Percentiles rank a stretch among this genome's conserved stretches.
These are phyloP conservation scores for Notolepis coatsorum DNA, from an alignment of 2,797 vertebrate species.

Conservation along the genomic window DNA sequence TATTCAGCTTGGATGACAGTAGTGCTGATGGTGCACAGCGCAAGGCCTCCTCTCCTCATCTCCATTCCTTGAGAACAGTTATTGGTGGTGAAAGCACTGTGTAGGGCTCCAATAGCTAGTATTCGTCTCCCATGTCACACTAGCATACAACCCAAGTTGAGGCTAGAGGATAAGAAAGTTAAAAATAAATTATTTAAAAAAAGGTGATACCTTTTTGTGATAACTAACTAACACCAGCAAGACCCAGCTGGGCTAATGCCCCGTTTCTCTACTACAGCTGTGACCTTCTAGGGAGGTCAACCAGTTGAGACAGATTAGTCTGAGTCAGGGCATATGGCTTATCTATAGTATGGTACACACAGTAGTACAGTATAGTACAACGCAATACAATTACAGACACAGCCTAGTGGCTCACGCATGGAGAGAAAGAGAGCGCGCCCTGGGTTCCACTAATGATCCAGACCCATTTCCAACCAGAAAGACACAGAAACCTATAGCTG, in stretches of 20 bases:
- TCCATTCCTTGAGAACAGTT: not conserved
- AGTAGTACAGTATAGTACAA: slow-evolving; percentile 10
- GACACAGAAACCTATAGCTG: too few relatives aligned
- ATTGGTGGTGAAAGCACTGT: not conserved
- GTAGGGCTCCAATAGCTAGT: not conserved
- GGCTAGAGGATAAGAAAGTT: not conserved
- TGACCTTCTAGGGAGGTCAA: slow-evolving; percentile 51
- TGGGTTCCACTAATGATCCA: slow-evolving; percentile 26
- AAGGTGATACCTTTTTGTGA: too few relatives aligned
- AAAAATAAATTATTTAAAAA: not conserved
- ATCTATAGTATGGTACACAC: too few relatives aligned
- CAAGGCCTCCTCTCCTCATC: not conserved
- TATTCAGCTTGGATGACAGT: slow-evolving; percentile 21
- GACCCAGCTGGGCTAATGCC: not conserved
- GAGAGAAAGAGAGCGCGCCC: too few relatives aligned
- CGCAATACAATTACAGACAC: too few relatives aligned
- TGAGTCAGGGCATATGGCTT: slow-evolving; percentile 19
- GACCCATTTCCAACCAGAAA: slow-evolving; percentile 1
- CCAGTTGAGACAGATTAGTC: slow-evolving; percentile 25
- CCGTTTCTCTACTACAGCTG: slow-evolving; percentile 25
- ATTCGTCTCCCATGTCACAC: slow-evolving; percentile 13
- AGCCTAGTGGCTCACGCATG: not conserved
- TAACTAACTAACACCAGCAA: not conserved
- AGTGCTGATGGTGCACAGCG: slow-evolving; percentile 27
- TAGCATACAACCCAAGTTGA: not conserved